Conservation (phyloP, 1,140 invertebrate species). For the Bombus pascuorum region DNA sequence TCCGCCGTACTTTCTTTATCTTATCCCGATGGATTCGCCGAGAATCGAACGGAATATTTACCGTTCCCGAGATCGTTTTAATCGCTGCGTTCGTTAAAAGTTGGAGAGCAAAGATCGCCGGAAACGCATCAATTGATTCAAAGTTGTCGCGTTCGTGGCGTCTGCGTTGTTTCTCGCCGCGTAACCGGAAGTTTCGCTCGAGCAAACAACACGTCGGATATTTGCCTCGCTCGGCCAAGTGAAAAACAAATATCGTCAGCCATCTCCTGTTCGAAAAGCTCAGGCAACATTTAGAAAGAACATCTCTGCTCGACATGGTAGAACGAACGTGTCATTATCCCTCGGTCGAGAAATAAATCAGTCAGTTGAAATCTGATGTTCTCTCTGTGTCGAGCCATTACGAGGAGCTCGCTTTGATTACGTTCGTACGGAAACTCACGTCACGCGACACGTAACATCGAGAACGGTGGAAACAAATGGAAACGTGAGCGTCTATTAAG, state of each 20-base stretch:
- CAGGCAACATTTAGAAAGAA: background rate
- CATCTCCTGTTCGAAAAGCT: slow-evolving; percentile 27
- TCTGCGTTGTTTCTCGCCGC: slow-evolving; percentile 30
- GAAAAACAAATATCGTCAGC: slow-evolving; percentile 67
- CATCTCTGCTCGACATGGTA: slow-evolving; percentile 37
- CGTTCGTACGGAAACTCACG: slow-evolving; percentile 37
- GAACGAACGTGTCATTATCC: slow-evolving; percentile 62
- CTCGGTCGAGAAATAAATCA: slow-evolving; percentile 58
- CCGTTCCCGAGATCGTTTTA: background rate
- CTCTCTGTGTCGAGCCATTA: slow-evolving; percentile 30
- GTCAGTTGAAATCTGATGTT: slow-evolving; percentile 41
- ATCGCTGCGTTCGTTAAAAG: background rate
- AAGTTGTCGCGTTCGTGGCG: too few species aligned
- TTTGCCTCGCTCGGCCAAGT: slow-evolving; percentile 56
- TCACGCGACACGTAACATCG: background rate
- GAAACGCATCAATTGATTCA: background rate
- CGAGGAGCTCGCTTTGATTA: slow-evolving; percentile 46
- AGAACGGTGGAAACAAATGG: background rate
- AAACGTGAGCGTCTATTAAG: background rate
- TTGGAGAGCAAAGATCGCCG: background rate
- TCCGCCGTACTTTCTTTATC: too few species aligned
- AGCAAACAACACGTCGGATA: slow-evolving; percentile 48
- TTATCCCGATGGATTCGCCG: background rate
- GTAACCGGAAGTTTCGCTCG: slow-evolving; percentile 45
- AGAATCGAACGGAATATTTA: slow-evolving; percentile 7